These are phyloP conservation scores for Tolmerus cingulatus DNA, from an alignment of 2,888 invertebrate species.

Conservation along the genomic window DNA sequence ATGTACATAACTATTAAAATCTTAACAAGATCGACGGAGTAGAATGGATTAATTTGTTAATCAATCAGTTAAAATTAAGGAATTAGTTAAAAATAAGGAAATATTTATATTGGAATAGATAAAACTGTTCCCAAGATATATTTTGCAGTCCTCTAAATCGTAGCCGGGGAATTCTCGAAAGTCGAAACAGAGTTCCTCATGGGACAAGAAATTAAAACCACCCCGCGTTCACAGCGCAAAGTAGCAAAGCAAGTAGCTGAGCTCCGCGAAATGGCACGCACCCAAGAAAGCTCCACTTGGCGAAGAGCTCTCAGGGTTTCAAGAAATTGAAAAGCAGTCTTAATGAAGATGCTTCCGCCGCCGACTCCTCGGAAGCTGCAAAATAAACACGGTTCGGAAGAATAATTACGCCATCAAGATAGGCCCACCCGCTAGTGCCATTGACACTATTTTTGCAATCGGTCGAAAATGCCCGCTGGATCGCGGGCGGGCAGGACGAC, in stretches of 20 bases:
- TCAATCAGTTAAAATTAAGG: too few relatives aligned
- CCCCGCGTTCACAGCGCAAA: background rate
- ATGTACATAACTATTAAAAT: too few relatives aligned
- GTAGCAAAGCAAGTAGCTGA: background rate
- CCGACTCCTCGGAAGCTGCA: background rate
- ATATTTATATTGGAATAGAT: background rate
- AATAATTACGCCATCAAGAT: constrained; percentile 3
- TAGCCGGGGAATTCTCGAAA: background rate
- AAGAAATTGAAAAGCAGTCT: background rate
- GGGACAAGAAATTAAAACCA: background rate
- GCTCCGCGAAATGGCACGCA: background rate
- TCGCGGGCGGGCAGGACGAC: background rate
- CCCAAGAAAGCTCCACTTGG: background rate
- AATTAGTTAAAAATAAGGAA: too few relatives aligned
- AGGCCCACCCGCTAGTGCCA: background rate
- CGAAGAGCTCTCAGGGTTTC: background rate
- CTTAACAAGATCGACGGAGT: too few relatives aligned
- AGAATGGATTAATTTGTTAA: too few relatives aligned
- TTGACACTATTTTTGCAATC: constrained; percentile 19
- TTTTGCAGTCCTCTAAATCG: background rate
- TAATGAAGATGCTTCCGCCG: background rate
- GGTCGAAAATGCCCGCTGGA: background rate
- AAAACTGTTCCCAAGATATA: background rate
- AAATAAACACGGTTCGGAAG: background rate
- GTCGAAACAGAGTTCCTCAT: background rate